These are phyloP conservation scores for Mormyrus hasselquistii DNA, from an alignment of 2,797 vertebrate species.

Conservation along the genomic window DNA sequence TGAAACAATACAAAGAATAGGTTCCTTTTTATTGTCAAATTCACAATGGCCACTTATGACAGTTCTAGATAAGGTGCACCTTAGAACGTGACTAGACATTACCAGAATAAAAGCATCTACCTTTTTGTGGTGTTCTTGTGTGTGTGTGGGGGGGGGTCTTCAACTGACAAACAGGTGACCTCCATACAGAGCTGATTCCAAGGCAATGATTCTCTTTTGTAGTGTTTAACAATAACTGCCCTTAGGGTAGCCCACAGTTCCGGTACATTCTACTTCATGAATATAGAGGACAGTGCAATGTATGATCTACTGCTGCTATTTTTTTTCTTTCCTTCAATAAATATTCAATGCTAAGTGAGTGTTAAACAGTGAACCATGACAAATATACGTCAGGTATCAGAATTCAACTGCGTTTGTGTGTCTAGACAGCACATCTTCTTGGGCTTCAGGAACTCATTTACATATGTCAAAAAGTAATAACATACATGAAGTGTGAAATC, in stretches of 20 bases:
- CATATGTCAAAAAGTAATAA: constrained; percentile 15
- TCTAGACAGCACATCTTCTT: neutral
- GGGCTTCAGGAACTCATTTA: constrained; percentile 3
- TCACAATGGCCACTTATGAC: neutral
- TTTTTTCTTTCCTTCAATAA: constrained; percentile 5
- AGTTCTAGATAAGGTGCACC: neutral
- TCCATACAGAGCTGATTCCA: constrained; percentile 1
- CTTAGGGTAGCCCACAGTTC: neutral
- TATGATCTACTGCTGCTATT: neutral
- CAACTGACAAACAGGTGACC: neutral
- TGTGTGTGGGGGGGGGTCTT: neutral
- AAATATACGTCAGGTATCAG: neutral
- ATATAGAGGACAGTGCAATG: neutral
- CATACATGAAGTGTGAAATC: constrained; percentile 18
- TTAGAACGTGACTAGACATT: neutral
- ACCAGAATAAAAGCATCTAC: neutral
- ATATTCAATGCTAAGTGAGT: constrained; percentile 6
- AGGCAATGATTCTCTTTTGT: neutral
- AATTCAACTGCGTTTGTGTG: neutral
- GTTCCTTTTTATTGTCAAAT: neutral
- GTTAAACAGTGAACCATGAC: constrained; percentile 2
- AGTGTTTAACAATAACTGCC: neutral
- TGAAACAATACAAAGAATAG: neutral
- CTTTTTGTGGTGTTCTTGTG: neutral
- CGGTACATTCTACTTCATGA: neutral